phyloP scores from a whole-genome alignment of 2,888 invertebrate genomes.

The Sphaerophoria taeniata region DNA sequence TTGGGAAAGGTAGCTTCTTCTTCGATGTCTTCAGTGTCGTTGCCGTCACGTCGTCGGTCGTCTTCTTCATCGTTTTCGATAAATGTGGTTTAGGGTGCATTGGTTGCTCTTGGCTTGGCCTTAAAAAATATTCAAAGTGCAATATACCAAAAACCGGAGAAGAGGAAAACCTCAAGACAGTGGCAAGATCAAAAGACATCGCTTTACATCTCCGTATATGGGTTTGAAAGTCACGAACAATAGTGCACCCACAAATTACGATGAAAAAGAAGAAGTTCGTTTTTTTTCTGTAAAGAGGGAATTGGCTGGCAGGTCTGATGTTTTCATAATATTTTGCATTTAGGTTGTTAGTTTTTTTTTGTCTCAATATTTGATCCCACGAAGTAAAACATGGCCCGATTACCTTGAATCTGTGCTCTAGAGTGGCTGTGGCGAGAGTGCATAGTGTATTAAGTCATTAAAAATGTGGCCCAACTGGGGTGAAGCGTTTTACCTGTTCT shows the following conservation, averaged over 20 bases:
- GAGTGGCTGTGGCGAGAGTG: neutral
- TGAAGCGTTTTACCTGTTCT: slow-evolving; percentile 11
- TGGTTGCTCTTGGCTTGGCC: slow-evolving; percentile 64
- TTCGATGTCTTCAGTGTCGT: slow-evolving; percentile 23
- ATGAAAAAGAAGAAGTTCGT: slow-evolving; percentile 26
- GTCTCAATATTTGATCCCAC: slow-evolving; percentile 8
- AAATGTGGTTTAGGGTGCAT: slow-evolving; percentile 9
- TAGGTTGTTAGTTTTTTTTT: slow-evolving; percentile 30
- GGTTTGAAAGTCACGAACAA: slow-evolving; percentile 73
- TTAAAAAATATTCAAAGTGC: slow-evolving; percentile 47
- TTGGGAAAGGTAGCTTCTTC: slow-evolving; percentile 20
- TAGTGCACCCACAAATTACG: slow-evolving; percentile 74
- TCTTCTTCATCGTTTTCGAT: neutral
- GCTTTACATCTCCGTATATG: slow-evolving; percentile 64
- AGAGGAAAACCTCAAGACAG: slow-evolving; percentile 49
- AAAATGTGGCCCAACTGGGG: slow-evolving; percentile 27
- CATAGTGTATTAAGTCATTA: slow-evolving; percentile 66
- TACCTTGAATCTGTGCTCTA: slow-evolving; percentile 37
- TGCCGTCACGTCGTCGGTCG: neutral
- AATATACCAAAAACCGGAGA: neutral
- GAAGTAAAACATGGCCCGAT: slow-evolving; percentile 45
- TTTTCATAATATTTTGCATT: slow-evolving; percentile 68
- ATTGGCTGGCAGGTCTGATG: slow-evolving; percentile 55
- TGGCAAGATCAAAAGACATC: slow-evolving; percentile 72
- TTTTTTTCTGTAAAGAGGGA: neutral